Evolutionary conservation across 2,113 vertebrate genomes (phyloP).

Genomic region (Pheucticus melanocephalus): DNA sequence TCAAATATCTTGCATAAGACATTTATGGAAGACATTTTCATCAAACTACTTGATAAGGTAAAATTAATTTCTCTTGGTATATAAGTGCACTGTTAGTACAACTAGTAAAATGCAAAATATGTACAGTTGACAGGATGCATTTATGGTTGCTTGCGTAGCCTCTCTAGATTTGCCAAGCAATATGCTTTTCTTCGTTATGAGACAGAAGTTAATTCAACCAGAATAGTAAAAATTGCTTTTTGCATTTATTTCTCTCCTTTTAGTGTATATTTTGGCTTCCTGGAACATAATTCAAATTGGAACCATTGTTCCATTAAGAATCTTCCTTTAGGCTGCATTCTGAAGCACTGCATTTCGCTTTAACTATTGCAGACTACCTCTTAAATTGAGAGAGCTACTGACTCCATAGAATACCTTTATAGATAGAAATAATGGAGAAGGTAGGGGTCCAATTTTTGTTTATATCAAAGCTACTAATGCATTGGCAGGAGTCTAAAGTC

Average conservation of each 20-base stretch:
- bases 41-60: constrained; percentile 86
- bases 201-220: neutral
- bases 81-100: neutral
- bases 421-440: neutral
- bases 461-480: neutral
- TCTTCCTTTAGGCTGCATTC: neutral
- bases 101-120: neutral
- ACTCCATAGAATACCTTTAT: neutral
- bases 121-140: neutral
- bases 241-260: neutral
- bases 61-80: neutral
- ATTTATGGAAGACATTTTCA: constrained; percentile 82
- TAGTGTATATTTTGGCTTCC: neutral
- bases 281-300: neutral
- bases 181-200: accelerated
- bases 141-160: neutral
- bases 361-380: neutral
- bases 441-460: neutral
- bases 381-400: neutral
- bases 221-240: neutral
- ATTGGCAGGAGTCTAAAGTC: neutral
- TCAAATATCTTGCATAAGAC: constrained; percentile 75
- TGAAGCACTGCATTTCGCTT: neutral
- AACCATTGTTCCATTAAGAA: neutral
- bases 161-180: neutral